A percentile compares a stretch with the other conserved stretches of the same genome.
These are phyloP conservation scores for Tipula lateralis DNA, from an alignment of 2,888 invertebrate species.

Conservation along the genomic window DNA sequence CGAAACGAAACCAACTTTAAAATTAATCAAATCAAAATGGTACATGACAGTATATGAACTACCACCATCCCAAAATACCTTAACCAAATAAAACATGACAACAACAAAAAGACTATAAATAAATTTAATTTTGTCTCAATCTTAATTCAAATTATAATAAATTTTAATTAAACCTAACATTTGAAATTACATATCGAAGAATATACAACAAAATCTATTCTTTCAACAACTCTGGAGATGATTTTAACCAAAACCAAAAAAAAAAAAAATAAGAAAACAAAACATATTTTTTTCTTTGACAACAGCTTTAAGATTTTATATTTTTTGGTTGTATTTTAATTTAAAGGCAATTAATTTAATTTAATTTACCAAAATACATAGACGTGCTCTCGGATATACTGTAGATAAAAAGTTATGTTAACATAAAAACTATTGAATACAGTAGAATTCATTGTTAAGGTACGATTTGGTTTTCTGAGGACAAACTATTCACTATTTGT, in stretches of 20 bases:
- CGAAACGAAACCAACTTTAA: conserved; percentile 12
- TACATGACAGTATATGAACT: conserved; percentile 11
- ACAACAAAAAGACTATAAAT: not conserved
- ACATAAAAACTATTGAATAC: not conserved
- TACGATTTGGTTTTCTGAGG: not conserved
- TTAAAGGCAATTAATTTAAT: conserved; percentile 24
- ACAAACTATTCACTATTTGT: no score
- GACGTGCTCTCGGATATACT: not conserved
- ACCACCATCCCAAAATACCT: conserved; percentile 19
- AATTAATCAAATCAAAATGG: conserved; percentile 19
- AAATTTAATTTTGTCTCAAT: conserved; percentile 20
- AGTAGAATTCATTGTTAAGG: not conserved
- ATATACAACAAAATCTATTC: not conserved
- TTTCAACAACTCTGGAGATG: not conserved
- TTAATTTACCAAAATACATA: not conserved
- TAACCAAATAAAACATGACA: not conserved
- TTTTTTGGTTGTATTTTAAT: conserved; percentile 9
- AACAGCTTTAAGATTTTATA: not conserved
- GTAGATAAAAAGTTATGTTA: not conserved
- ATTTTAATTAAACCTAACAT: conserved; percentile 20
- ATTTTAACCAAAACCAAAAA: conserved; percentile 12
- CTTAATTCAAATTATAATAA: conserved; percentile 19
- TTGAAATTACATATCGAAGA: not conserved
- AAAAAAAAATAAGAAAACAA: not conserved
- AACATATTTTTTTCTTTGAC: not conserved